These are phyloP conservation scores for Leptoclinus maculatus DNA, from an alignment of 2,797 vertebrate genomes.

Conservation along the genomic window DNA sequence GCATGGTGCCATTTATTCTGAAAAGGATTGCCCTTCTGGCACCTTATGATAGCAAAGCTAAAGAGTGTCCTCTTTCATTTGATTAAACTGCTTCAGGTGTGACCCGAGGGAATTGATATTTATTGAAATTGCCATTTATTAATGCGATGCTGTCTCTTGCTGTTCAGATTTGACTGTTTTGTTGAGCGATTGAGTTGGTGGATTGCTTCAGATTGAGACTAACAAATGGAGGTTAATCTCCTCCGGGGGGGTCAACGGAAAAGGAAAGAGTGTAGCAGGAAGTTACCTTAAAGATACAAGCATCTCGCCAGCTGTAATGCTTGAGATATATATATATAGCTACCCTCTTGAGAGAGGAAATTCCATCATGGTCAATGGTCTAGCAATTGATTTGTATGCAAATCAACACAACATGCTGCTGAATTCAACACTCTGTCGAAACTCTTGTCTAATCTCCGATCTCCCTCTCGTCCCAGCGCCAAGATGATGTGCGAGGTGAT, in stretches of 20 bases:
- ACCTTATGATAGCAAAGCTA: background rate
- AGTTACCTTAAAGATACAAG: background rate
- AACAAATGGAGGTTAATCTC: background rate
- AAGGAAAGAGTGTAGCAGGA: background rate
- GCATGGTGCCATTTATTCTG: background rate
- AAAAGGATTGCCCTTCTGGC: constrained; percentile 11
- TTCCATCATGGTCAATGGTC: background rate
- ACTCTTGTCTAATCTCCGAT: background rate
- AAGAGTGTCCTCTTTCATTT: background rate
- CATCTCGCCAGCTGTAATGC: background rate
- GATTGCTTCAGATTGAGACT: background rate
- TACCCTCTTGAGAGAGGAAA: background rate
- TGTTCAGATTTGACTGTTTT: background rate
- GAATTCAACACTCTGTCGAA: background rate
- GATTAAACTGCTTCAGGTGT: background rate
- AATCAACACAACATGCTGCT: too few relatives aligned
- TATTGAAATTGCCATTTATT: background rate
- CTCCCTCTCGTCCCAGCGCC: constrained; percentile 69
- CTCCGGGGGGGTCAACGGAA: background rate
- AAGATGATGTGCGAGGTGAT: constrained; percentile 99
- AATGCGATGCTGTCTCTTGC: background rate
- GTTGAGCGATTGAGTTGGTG: background rate
- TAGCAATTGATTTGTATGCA: background rate
- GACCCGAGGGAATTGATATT: background rate
- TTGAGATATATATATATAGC: background rate